Base-by-base conservation (phyloP, 2,797 vertebrate genomes). In the Oreonectes daqikongensis region DNA sequence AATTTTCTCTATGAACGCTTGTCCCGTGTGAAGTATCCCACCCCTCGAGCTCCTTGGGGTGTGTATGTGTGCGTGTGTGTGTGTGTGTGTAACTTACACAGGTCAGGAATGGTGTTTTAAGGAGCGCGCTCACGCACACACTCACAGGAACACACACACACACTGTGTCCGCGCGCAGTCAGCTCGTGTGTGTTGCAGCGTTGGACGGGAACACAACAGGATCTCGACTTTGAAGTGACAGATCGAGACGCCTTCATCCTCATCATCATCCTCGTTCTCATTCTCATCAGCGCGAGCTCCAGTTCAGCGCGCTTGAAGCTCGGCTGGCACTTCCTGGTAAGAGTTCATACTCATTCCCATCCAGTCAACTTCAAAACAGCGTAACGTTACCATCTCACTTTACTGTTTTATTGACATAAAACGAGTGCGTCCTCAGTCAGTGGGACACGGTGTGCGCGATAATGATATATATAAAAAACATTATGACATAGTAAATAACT, bases 301-400 rank as follows among this genome's bases (percentile, higher is more conserved):
- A 68, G 57, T 61, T 72, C 53, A 57, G 15, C 35, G 74, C 71
- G 72, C 28, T 48, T 15, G 74, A 72, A 87, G 86, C 85, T 85
- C 83, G 79, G 84, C 84, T 89, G 88, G 85, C 85, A 92, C 90
- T 94, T 94, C 92, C 93, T 92, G 93, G 93, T 94, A 92, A 94
- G 92, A 86, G 42, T 72, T 22, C 70, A 86, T 71, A 72, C 12
- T 46, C 55, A 20, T 35, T 69, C 20, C 53, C 55, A 15, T 53
- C 18, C 55, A 53, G 67, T 20, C 17, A 10, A 40, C 42, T 17
- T 40, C 22, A 44, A 44, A 66, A 50, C 69, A 63, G 74, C 74
- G 74, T 44, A 68, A 64, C 68, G 2, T 7, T 10, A 46, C 44
- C 10, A 9, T 35, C 59, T 74, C 78, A 64, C 69, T 63, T 70